Conservation (phyloP, 1,140 invertebrate genomes). For the Psix sp. region DNA sequence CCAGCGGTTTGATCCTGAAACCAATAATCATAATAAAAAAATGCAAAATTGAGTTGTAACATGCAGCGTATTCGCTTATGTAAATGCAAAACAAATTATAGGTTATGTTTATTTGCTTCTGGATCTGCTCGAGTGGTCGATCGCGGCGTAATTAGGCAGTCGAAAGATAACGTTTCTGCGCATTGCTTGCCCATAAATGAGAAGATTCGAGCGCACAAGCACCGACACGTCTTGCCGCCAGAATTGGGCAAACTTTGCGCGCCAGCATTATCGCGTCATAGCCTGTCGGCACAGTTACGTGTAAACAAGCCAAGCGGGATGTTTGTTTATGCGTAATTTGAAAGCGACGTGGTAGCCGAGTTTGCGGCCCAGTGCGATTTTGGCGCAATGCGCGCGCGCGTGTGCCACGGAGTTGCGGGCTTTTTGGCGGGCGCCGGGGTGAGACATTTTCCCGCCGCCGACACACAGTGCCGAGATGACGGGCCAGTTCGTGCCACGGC, state of each 20-base stretch:
- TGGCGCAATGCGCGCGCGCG: neutral
- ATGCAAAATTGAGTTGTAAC: neutral
- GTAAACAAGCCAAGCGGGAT: neutral
- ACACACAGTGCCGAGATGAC: neutral
- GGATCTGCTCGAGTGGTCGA: neutral
- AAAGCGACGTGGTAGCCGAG: too few species aligned
- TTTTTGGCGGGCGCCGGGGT: neutral
- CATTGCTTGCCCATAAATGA: neutral
- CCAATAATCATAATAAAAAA: neutral
- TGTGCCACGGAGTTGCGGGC: neutral
- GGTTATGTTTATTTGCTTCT: slow-evolving; percentile 7
- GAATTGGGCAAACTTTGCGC: neutral
- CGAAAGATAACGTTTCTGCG: slow-evolving; percentile 3
- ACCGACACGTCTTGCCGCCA: neutral
- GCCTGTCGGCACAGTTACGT: too few species aligned
- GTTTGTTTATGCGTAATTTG: too few species aligned
- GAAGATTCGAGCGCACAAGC: neutral
- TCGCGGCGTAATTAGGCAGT: neutral
- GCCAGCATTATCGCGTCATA: too few species aligned
- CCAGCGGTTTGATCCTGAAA: slow-evolving; percentile 71
- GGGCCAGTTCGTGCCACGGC: neutral
- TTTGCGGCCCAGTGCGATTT: neutral
- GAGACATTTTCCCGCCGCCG: slow-evolving; percentile 9
- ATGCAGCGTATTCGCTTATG: neutral
- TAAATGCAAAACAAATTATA: neutral